Evolutionary conservation across 2,888 invertebrate genomes (phyloP).

Genomic region (Himalopsyche kuldschensis): DNA sequence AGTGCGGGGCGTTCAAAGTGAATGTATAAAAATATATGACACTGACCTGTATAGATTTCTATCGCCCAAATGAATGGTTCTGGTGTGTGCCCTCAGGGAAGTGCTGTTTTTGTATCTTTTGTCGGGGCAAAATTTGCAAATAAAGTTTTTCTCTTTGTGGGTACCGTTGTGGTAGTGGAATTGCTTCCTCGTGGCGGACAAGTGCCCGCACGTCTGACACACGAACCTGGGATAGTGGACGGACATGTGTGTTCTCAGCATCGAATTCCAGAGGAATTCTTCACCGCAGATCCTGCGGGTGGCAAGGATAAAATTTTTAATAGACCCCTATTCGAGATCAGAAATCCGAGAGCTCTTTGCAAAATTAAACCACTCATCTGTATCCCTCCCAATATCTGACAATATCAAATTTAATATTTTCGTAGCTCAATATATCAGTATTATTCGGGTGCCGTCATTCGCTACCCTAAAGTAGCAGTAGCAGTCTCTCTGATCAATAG

Average conservation of each 20-base stretch:
- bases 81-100: neutral
- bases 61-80: neutral
- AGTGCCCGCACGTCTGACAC: neutral
- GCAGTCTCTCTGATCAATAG: too few species aligned
- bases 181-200: neutral
- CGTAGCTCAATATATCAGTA: too few species aligned
- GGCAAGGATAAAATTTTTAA: too few species aligned
- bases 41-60: neutral
- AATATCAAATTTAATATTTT: too few species aligned
- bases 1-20: too few species aligned
- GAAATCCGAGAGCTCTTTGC: too few species aligned
- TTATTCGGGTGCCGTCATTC: too few species aligned
- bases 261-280: neutral
- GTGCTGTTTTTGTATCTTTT: neutral
- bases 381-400: too few species aligned
- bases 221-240: neutral
- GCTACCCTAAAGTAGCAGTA: too few species aligned
- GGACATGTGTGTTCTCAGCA: neutral
- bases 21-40: neutral
- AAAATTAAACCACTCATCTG: too few species aligned
- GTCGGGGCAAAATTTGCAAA: neutral
- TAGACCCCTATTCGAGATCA: too few species aligned
- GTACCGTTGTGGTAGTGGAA: neutral
- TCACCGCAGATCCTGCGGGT: neutral
- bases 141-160: neutral